Conservation (phyloP, 92 coral and sea anemone genomes). For the Parazoanthus atlanticus region DNA sequence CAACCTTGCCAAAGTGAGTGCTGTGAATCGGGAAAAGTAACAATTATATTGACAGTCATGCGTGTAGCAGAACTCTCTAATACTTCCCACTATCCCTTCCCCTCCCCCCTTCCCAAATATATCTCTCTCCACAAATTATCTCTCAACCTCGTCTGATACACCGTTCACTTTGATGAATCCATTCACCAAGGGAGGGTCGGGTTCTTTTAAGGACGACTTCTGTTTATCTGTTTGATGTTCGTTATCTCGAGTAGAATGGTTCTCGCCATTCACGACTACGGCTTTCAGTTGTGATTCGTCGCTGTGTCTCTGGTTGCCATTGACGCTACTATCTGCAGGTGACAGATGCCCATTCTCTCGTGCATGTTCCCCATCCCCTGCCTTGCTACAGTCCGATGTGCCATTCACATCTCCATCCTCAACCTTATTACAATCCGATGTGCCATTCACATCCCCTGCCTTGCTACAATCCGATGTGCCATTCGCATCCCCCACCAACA, state of each 20-base stretch:
- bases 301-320: not conserved
- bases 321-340: not conserved
- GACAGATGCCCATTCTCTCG: slow-evolving; percentile 6
- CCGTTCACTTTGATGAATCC: slow-evolving; percentile 25
- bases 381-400: not conserved
- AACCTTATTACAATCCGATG: too few relatives aligned
- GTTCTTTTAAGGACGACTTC: not conserved
- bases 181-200: slow-evolving; percentile 23
- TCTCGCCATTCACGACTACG: slow-evolving; percentile 4
- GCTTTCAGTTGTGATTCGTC: slow-evolving; percentile 1
- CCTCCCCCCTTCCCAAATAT: not conserved
- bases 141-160: slow-evolving; percentile 36
- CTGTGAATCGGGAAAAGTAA: not conserved
- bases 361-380: not conserved
- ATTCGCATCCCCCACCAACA: not conserved
- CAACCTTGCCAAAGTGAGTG: not conserved
- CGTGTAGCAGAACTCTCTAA: not conserved
- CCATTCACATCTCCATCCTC: not conserved
- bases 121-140: not conserved
- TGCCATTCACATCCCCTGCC: too few relatives aligned
- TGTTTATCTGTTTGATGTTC: slow-evolving; percentile 20
- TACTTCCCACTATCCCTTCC: not conserved
- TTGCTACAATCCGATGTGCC: too few relatives aligned
- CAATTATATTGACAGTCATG: not conserved
- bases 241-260: not conserved